These are phyloP conservation scores for Scytalopus superciliaris DNA, from an alignment of 2,113 vertebrate species.

Conservation along the genomic window DNA sequence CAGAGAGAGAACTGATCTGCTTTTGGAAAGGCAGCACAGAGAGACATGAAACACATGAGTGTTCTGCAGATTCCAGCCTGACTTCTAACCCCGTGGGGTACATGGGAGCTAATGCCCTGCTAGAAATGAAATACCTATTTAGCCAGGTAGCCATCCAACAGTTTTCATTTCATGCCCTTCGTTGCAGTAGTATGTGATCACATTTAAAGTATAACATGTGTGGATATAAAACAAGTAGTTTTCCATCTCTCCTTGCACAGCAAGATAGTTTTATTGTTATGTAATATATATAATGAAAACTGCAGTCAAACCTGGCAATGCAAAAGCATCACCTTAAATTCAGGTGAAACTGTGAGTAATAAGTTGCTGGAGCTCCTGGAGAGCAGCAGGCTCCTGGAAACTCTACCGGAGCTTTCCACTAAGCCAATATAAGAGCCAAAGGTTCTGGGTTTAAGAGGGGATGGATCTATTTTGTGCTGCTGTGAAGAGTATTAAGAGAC, in stretches of 20 bases:
- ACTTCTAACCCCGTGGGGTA: not conserved
- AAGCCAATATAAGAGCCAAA: not conserved
- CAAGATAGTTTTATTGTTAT: not conserved
- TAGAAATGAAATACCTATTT: not conserved
- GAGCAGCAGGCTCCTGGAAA: not conserved
- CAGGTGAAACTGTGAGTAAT: not conserved
- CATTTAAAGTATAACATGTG: not conserved
- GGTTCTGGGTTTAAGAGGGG: not conserved
- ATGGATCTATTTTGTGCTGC: not conserved
- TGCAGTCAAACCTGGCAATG: not conserved
- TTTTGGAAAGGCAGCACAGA: not conserved
- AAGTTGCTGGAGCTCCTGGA: not conserved
- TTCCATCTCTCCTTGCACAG: not conserved
- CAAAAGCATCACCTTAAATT: not conserved
- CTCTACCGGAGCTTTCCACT: not conserved
- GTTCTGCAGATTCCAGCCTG: not conserved
- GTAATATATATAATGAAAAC: not conserved
- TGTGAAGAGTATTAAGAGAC: not conserved
- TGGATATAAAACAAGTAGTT: not conserved
- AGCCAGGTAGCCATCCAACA: not conserved
- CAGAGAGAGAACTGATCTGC: not conserved
- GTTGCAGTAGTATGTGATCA: not conserved
- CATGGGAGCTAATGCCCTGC: not conserved
- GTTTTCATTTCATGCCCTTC: not conserved
- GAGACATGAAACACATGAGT: not conserved